Evolutionary conservation across 2,113 vertebrate species (phyloP), one percentile per base, ranked within the genome.

Genomic region (Acanthochromis polyacanthus): DNA sequence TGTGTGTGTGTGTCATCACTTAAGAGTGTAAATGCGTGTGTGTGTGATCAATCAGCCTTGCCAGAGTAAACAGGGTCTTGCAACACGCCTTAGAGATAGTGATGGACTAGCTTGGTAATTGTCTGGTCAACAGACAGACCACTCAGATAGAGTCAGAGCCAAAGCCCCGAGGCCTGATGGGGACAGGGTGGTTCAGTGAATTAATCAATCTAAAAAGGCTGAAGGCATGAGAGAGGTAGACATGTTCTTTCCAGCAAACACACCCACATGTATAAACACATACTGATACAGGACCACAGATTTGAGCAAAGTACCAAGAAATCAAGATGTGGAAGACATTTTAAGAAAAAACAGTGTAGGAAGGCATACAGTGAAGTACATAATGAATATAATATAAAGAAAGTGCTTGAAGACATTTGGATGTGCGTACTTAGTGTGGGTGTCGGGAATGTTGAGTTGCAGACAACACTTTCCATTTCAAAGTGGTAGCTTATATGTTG

Each of bases 161-260:
- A 56, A 56, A 66, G 70, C 40, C 40, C 50, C 4, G 12, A 58
- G 69, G 66, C 60, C 59, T 75, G 67, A 75, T 59, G 85, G 71
- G 80, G 50, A 80, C 66, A 66, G 76, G 19, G 43, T 77, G 64
- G 66, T 76, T 87, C 75, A 88, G 58, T 82, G 32, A 68, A 83
- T 85, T 63, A 78, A 67, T 83, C 71, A 76, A 63, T 80, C 60
- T 78, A 10, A 53, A 80, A 62, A 10, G 32, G 70, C 65, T 58
- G 66, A 51, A 20, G 58, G 79, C 55, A 79, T 56, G 36, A 38
- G 45, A 30, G 55, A 65, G n/a, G 40, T 75, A 67, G 68, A 38
- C 32, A 51, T 14, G n/a, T 64, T 28, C 7, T 53, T 4, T 22
- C n/a, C 9, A 8, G n/a, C 14, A 43, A 14, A 43, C 38, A 40